Evolutionary conservation across 1,140 invertebrate genomes (phyloP).

Genomic region (Hyphantria cunea): DNA sequence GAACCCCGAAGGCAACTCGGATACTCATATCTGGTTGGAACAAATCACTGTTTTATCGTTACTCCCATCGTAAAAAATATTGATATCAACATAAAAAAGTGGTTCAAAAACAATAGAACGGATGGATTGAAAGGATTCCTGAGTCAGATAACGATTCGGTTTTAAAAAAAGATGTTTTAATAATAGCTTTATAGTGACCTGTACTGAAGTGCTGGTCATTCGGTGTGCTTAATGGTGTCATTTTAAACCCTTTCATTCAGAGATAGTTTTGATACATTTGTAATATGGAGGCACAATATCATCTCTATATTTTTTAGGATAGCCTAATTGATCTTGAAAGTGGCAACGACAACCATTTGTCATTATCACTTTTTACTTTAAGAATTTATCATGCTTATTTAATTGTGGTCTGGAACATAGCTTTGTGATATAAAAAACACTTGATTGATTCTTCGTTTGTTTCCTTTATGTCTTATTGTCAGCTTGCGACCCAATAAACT

Average conservation of each 20-base stretch:
- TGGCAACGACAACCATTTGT: background rate
- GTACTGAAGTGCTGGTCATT: conserved; percentile 59
- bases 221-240: conserved; percentile 44
- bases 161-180: conserved; percentile 74
- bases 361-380: too few species aligned
- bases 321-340: conserved; percentile 13
- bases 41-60: conserved; percentile 79
- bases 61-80: conserved; percentile 77
- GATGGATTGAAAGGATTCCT: conserved; percentile 76
- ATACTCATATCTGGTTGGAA: conserved; percentile 70
- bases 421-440: too few species aligned
- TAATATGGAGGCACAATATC: conserved; percentile 4
- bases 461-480: too few species aligned
- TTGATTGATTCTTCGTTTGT: too few species aligned
- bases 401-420: too few species aligned
- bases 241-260: conserved; percentile 39
- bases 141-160: conserved; percentile 68
- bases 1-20: conserved; percentile 65
- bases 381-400: too few species aligned
- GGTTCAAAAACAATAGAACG: conserved; percentile 77
- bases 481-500: too few species aligned
- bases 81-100: conserved; percentile 78
- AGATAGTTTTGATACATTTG: conserved; percentile 28
- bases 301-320: conserved; percentile 8
- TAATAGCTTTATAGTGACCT: conserved; percentile 69